Percentiles rank a stretch among this genome's conserved stretches.
Evolutionary conservation across 1,140 invertebrate species (phyloP).

Genomic region (Lordiphosa collinella): DNA sequence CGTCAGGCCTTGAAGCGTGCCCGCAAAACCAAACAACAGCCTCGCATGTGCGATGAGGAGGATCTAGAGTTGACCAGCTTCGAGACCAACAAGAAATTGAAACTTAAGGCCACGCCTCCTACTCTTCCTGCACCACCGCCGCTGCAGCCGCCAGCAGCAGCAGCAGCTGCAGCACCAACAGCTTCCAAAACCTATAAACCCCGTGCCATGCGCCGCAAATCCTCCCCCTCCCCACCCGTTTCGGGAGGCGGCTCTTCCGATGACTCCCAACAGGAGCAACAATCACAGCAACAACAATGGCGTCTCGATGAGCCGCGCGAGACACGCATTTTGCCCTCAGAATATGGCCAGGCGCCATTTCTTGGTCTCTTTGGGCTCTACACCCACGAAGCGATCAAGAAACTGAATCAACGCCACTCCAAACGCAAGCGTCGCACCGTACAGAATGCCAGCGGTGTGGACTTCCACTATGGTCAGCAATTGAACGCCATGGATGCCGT

Average conservation of each 20-base stretch:
- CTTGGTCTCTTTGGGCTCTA: conserved; percentile 64
- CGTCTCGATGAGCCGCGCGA: conserved; percentile 52
- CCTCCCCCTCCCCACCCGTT: conserved; percentile 18
- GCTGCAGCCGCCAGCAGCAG: neutral
- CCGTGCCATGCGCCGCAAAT: conserved; percentile 11
- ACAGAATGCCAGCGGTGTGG: conserved; percentile 65
- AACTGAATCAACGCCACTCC: conserved; percentile 69
- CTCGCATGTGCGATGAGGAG: conserved; percentile 46
- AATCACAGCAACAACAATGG: conserved; percentile 62
- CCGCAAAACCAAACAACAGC: conserved; percentile 65
- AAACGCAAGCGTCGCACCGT: conserved; percentile 74
- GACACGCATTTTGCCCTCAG: conserved; percentile 39
- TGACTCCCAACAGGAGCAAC: conserved; percentile 59
- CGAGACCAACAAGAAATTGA: conserved; percentile 26
- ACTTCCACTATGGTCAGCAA: conserved; percentile 77
- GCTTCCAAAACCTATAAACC: conserved; percentile 7
- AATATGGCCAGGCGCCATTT: conserved; percentile 72
- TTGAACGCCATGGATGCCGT: conserved; percentile 49
- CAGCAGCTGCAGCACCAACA: neutral
- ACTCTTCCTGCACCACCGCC: conserved; percentile 1
- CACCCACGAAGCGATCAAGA: conserved; percentile 56
- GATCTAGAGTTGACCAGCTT: conserved; percentile 41
- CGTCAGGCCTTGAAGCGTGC: conserved; percentile 65
- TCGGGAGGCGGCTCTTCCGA: conserved; percentile 62
- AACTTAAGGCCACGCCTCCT: neutral